Evolutionary conservation across 2,888 invertebrate genomes (phyloP).

Genomic region (Calephelis perditalis): DNA sequence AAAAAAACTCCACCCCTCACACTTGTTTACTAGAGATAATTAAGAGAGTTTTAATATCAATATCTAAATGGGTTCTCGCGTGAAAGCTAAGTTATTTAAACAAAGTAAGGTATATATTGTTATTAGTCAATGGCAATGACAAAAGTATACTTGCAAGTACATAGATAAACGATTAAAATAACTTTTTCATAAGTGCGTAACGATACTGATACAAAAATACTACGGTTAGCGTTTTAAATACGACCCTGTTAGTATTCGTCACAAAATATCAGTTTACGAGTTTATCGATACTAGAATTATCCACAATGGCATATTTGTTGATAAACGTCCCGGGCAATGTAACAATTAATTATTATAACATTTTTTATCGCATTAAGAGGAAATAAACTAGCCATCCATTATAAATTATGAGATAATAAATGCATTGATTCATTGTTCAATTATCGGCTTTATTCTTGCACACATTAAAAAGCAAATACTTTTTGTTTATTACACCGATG

Average conservation of each 20-base stretch:
- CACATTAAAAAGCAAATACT: neutral
- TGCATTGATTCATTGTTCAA: slow-evolving; percentile 6
- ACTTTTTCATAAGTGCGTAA: no score
- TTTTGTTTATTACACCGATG: neutral
- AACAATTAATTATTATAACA: slow-evolving; percentile 31
- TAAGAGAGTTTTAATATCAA: no score
- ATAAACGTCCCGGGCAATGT: slow-evolving; percentile 27
- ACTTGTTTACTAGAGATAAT: no score
- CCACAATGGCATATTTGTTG: neutral
- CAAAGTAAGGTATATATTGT: no score
- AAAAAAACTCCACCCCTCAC: no score
- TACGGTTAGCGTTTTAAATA: neutral
- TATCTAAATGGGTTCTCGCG: no score
- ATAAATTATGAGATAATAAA: slow-evolving; percentile 7
- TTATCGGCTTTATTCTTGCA: slow-evolving; percentile 8
- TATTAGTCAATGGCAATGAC: no score
- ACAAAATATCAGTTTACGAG: neutral
- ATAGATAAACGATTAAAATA: no score
- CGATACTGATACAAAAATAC: no score
- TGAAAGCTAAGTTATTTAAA: no score
- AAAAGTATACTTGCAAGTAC: no score
- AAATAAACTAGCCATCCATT: slow-evolving; percentile 21
- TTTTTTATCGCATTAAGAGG: slow-evolving; percentile 27
- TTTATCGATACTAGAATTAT: slow-evolving; percentile 7
- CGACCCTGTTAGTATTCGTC: neutral